Conservation (phyloP, 2,113 vertebrate genomes). For the Sterrhoptilus dennistouni region DNA sequence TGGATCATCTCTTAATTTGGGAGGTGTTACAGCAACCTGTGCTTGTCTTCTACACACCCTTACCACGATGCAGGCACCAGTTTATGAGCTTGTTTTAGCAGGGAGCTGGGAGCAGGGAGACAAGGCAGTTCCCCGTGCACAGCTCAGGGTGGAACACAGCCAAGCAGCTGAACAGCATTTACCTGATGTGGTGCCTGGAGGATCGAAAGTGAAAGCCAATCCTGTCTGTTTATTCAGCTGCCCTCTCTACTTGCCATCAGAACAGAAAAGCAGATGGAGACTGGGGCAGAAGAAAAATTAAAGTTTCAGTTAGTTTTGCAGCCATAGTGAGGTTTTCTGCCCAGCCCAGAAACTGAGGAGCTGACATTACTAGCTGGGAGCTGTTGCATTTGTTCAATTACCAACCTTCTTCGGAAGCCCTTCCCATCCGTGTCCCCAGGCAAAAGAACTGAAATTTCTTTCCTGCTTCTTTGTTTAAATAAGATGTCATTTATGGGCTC, state of each 20-base stretch:
- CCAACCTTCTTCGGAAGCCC: neutral
- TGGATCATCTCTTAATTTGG: neutral
- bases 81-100: accelerated
- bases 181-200: neutral
- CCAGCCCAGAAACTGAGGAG: neutral
- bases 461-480: neutral
- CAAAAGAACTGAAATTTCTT: neutral
- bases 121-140: neutral
- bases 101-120: neutral
- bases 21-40: neutral
- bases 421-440: neutral
- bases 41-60: neutral
- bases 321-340: neutral
- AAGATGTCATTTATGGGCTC: neutral
- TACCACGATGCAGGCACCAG: accelerated
- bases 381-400: neutral
- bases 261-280: neutral
- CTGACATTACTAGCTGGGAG: neutral
- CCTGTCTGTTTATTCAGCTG: neutral
- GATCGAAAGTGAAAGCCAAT: neutral
- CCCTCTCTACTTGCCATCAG: neutral
- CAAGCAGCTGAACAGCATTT: neutral
- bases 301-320: neutral
- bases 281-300: neutral
- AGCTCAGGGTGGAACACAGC: neutral